Percentiles rank a stretch among this genome's conserved stretches.
phyloP scores from a whole-genome alignment of 2,113 vertebrate species.

The Gobius niger region DNA sequence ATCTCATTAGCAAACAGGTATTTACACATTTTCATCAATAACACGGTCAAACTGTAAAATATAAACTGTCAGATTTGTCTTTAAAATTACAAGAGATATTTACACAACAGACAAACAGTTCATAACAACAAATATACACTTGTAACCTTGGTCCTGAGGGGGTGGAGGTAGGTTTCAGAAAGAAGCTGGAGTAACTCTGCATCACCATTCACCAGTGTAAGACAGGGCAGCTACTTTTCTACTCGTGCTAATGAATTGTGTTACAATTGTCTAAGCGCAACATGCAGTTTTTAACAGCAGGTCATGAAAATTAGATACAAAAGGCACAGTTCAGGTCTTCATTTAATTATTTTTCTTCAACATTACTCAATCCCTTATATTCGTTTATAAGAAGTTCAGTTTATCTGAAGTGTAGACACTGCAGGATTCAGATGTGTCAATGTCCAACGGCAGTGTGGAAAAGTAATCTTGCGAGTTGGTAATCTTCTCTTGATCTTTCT shows the following conservation, averaged over 20 bases:
- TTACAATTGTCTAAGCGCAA: constrained; percentile 17
- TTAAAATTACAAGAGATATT: constrained; percentile 16
- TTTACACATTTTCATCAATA: background rate
- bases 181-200: constrained; percentile 20
- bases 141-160: constrained; percentile 67
- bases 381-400: constrained; percentile 66
- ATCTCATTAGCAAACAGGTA: constrained; percentile 26
- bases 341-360: constrained; percentile 11
- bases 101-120: constrained; percentile 19
- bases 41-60: background rate
- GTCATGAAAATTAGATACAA: constrained; percentile 25
- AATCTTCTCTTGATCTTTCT: constrained; percentile 40
- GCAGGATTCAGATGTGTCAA: constrained; percentile 57
- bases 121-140: constrained; percentile 44
- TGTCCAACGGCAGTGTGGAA: constrained; percentile 64
- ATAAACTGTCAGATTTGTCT: constrained; percentile 12
- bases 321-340: constrained; percentile 53
- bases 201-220: constrained; percentile 38
- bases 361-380: background rate
- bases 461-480: constrained; percentile 50
- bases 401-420: constrained; percentile 73
- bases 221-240: constrained; percentile 30
- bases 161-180: constrained; percentile 67
- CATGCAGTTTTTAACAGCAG: constrained; percentile 35
- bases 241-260: constrained; percentile 23